These are phyloP conservation scores for Zootermopsis nevadensis DNA, from an alignment of 2,888 invertebrate genomes.

Conservation along the genomic window DNA sequence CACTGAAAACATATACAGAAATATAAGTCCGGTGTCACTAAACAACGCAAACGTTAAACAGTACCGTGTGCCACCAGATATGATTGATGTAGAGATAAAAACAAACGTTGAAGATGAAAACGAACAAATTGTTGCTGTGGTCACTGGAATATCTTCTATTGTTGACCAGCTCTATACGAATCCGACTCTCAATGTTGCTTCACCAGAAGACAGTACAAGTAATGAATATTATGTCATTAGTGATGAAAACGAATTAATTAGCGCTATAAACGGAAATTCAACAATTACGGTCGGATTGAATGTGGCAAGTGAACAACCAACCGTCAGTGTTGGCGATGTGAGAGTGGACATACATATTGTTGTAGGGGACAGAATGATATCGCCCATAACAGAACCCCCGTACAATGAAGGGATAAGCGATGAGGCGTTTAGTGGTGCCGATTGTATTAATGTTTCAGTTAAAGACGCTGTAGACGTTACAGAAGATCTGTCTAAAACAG, in stretches of 20 bases:
- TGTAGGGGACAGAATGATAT: neutral
- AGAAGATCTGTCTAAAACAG: no score
- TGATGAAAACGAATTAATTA: neutral
- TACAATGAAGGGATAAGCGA: no score
- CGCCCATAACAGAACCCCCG: no score
- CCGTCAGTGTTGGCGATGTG: neutral
- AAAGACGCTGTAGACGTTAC: neutral
- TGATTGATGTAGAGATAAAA: no score
- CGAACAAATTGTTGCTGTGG: no score
- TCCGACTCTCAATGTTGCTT: neutral
- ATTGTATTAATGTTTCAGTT: neutral
- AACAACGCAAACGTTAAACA: no score
- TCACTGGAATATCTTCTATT: neutral
- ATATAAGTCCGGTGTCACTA: no score
- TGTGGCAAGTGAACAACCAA: neutral
- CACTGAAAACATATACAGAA: no score
- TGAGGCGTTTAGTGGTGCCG: no score
- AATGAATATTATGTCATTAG: neutral
- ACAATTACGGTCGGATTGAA: neutral
- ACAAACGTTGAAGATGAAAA: no score
- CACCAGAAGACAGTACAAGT: neutral
- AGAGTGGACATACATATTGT: neutral
- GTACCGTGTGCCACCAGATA: no score
- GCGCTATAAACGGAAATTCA: neutral
- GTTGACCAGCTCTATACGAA: neutral